Base-by-base conservation (phyloP, 2,888 invertebrate species). In the Sepiola atlantica region DNA sequence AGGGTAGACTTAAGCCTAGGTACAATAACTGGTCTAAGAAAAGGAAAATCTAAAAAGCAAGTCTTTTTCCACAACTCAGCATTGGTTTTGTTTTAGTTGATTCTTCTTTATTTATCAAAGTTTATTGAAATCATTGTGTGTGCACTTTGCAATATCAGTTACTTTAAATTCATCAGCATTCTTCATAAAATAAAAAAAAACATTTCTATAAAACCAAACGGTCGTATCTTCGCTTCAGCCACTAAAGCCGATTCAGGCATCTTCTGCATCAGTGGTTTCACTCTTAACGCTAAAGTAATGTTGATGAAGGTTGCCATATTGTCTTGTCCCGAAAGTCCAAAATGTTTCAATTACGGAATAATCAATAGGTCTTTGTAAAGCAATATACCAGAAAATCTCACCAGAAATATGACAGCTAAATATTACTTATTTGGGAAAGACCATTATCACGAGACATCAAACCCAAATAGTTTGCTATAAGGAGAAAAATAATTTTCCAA, bases 281-380 rank as follows among this genome's bases (percentile, higher is more conserved):
- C 21, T 77, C 28, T 77, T 12, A n/a, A 28, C 2, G 77, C n/a
- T n/a, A 77, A 77, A 77, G 28, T 77, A 28, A 77, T 77, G 4
- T 77, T 77, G 77, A 77, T 77, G 24, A n/a, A 45, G 28, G 28
- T n/a, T 28, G 77, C 77, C 28, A 77, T 77, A 12, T 77, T 77
- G 77, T 77, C 28, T 77, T 77, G 28, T 28, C n/a, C n/a, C 14
- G 28, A 28, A 28, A 77, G 77, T 77, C 77, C 77, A 77, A 77
- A 24, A 77, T 28, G 28, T n/a, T 77, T 77, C 77, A 77, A 77
- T 77, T 77, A 77, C 28, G 24, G 12, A 10, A 28, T 77, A n/a
- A 77, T 77, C 77, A 77, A 77, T 77, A 77, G 24, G 77, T 77
- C 77, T 77, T 77, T 77, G 28, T n/a, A 77, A 77, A 77, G 77